Evolutionary conservation across 1,140 invertebrate species (phyloP).

Genomic region (Saxidomus purpurata): DNA sequence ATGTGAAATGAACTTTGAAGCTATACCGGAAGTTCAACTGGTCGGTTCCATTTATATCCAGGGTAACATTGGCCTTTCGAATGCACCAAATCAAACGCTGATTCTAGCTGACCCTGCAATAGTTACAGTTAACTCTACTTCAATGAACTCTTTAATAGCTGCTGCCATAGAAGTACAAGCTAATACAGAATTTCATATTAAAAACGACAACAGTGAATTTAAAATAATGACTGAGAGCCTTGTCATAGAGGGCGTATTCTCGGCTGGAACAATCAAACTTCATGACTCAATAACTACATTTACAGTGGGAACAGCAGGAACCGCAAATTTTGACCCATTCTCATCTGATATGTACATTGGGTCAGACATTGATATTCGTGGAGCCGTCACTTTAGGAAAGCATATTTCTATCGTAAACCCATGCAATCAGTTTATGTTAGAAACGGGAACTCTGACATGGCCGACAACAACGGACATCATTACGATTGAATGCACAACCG

Average conservation of each 20-base stretch:
- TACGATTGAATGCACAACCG: slow-evolving; percentile 72
- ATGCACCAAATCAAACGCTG: slow-evolving; percentile 59
- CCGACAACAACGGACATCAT: slow-evolving; percentile 62
- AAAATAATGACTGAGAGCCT: slow-evolving; percentile 49
- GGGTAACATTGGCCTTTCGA: slow-evolving; percentile 66
- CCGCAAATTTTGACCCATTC: slow-evolving; percentile 67
- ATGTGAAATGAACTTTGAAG: slow-evolving; percentile 58
- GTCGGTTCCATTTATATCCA: slow-evolving; percentile 45
- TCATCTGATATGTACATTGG: slow-evolving; percentile 71
- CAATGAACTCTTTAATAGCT: neutral
- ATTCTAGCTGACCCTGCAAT: slow-evolving; percentile 52
- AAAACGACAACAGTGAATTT: slow-evolving; percentile 40
- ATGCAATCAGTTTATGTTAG: slow-evolving; percentile 72
- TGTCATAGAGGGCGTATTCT: slow-evolving; percentile 66
- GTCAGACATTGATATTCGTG: slow-evolving; percentile 63
- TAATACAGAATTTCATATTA: slow-evolving; percentile 12
- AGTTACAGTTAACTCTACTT: slow-evolving; percentile 42
- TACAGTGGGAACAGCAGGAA: slow-evolving; percentile 68
- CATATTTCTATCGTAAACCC: slow-evolving; percentile 70
- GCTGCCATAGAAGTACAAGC: slow-evolving; percentile 12
- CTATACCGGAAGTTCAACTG: slow-evolving; percentile 50
- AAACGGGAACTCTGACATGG: slow-evolving; percentile 69
- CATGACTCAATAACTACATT: slow-evolving; percentile 50
- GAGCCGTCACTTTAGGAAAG: slow-evolving; percentile 67
- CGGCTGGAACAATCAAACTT: neutral